Percentiles rank a stretch among this genome's conserved stretches.
Conservation (phyloP, 2,113 vertebrate species). For the Panthera tigris region DNA sequence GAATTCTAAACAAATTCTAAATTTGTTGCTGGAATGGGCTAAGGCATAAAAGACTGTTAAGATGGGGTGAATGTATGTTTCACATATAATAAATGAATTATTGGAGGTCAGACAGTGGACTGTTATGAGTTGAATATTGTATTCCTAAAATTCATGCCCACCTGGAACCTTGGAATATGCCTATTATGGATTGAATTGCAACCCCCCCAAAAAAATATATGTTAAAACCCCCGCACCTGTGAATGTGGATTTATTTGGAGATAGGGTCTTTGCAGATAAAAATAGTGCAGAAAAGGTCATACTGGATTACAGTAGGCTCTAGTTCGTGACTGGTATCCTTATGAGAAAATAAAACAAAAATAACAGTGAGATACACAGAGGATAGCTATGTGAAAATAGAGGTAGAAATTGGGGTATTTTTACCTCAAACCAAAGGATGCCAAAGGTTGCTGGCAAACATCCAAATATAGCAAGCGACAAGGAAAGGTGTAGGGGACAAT, state of each 20-base stretch:
- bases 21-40: neutral
- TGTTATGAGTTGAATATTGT: neutral
- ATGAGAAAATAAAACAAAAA: neutral
- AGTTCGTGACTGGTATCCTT: neutral
- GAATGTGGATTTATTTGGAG: neutral
- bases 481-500: neutral
- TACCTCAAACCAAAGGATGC: neutral
- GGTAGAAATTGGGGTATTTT: neutral
- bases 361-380: neutral
- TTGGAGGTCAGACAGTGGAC: neutral
- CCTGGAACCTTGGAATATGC: neutral
- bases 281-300: neutral
- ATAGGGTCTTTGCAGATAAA: neutral
- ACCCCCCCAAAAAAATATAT: neutral
- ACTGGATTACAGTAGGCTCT: neutral
- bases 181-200: neutral
- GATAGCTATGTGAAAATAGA: neutral
- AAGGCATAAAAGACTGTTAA: neutral
- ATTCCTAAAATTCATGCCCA: neutral
- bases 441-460: neutral
- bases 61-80: neutral
- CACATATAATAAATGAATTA: neutral
- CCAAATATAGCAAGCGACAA: neutral
- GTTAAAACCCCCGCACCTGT: neutral
- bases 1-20: neutral